phyloP scores from a whole-genome alignment of 2,113 vertebrate genomes.

The Chitala chitala region DNA sequence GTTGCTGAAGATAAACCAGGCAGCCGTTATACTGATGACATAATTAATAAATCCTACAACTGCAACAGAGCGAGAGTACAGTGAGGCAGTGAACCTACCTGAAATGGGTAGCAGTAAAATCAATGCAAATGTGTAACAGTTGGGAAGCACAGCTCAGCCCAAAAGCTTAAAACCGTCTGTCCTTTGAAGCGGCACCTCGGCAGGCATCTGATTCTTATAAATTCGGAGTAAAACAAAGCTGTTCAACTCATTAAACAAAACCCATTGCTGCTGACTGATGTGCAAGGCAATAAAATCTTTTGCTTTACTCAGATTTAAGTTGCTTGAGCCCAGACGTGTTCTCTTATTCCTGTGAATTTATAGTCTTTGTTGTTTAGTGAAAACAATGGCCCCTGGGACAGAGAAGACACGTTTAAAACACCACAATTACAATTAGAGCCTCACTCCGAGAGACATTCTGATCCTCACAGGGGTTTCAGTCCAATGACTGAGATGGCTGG shows the following conservation, averaged over 20 bases:
- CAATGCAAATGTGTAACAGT: conserved; percentile 7
- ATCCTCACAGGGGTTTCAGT: neutral
- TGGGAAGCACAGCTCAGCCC: too few relatives aligned
- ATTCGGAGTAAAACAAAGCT: neutral
- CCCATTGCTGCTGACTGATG: conserved; percentile 28
- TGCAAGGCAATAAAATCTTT: conserved; percentile 40
- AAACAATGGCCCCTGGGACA: neutral
- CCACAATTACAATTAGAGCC: neutral
- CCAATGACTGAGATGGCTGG: conserved; percentile 7
- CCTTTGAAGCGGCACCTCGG: neutral
- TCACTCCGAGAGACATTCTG: neutral
- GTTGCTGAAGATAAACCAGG: neutral
- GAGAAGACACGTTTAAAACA: neutral
- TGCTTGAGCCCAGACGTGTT: conserved; percentile 40
- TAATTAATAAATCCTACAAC: conserved; percentile 15
- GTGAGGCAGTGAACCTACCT: neutral
- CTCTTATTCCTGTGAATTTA: too few relatives aligned
- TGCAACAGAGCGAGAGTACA: neutral
- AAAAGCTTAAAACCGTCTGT: neutral
- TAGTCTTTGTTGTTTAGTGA: too few relatives aligned
- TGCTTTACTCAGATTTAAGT: conserved; percentile 45
- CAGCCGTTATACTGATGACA: neutral
- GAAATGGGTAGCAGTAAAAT: conserved; percentile 2
- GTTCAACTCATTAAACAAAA: too few relatives aligned
- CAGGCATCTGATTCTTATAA: neutral